Conservation (phyloP, 2,113 vertebrate species). For the Mustela lutreola region DNA sequence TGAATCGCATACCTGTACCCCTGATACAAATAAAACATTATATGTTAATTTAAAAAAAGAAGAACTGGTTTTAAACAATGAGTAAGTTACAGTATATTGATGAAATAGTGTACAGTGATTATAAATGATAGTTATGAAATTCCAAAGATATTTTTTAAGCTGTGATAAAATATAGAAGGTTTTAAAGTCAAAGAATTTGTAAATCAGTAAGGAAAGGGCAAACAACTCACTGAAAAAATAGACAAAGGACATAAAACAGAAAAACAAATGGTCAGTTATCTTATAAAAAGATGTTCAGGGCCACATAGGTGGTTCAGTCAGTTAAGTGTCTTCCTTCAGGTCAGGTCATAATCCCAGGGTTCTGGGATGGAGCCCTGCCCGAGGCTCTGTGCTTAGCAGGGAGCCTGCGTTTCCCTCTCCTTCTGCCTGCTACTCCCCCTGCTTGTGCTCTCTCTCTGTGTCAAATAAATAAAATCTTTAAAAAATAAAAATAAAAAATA, state of each 20-base stretch:
- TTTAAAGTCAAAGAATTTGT: slow-evolving; percentile 28
- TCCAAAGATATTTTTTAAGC: neutral
- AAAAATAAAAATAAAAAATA: neutral
- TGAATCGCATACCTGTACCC: no score
- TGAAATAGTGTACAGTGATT: neutral
- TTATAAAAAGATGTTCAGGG: neutral
- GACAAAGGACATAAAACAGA: neutral
- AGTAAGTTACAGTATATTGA: neutral
- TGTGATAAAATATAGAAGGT: neutral
- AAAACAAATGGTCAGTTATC: neutral
- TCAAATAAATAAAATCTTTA: no score
- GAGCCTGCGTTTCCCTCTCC: no score
- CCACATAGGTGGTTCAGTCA: no score
- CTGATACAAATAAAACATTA: no score
- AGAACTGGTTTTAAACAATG: neutral
- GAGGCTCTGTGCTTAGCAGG: no score
- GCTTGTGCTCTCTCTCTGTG: no score
- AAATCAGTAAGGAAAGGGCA: neutral
- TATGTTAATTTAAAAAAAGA: neutral
- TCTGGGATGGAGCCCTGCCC: no score
- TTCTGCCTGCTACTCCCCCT: no score
- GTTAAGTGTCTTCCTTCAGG: no score
- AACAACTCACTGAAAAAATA: neutral
- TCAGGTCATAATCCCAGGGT: no score
- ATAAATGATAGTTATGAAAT: slow-evolving; percentile 1